Conservation (phyloP, 2,888 invertebrate genomes). For the Oasisia sp. region DNA sequence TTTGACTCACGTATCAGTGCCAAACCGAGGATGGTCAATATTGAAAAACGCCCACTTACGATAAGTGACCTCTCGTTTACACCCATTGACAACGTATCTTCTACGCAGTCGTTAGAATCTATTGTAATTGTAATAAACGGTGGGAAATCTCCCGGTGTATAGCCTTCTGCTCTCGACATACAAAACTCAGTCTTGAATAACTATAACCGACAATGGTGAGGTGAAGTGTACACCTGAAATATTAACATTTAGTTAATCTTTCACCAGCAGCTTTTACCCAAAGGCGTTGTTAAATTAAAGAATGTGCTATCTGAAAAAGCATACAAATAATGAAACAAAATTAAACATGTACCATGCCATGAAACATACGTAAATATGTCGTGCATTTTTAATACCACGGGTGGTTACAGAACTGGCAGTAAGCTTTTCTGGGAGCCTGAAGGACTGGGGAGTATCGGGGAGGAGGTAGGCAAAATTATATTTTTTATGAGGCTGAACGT, state of each 20-base stretch:
- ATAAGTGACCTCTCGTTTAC: background rate
- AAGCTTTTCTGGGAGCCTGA: too few relatives aligned
- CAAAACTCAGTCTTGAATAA: background rate
- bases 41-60: background rate
- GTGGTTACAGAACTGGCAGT: too few relatives aligned
- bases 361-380: too few relatives aligned
- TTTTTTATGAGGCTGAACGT: too few relatives aligned
- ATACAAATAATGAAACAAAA: too few relatives aligned
- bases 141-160: background rate
- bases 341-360: too few relatives aligned
- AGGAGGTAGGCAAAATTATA: too few relatives aligned
- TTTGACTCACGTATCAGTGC: background rate
- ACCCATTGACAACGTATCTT: too few relatives aligned
- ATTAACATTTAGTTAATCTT: background rate
- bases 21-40: background rate
- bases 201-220: background rate
- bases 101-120: background rate
- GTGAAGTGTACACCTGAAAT: background rate
- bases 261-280: background rate
- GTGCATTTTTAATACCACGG: too few relatives aligned
- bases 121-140: background rate
- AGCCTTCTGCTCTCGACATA: background rate
- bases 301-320: too few relatives aligned
- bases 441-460: too few relatives aligned
- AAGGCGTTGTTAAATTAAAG: too few relatives aligned